Base-by-base conservation (phyloP, 1,140 invertebrate genomes). In the Holcopasites calliopsidis region DNA sequence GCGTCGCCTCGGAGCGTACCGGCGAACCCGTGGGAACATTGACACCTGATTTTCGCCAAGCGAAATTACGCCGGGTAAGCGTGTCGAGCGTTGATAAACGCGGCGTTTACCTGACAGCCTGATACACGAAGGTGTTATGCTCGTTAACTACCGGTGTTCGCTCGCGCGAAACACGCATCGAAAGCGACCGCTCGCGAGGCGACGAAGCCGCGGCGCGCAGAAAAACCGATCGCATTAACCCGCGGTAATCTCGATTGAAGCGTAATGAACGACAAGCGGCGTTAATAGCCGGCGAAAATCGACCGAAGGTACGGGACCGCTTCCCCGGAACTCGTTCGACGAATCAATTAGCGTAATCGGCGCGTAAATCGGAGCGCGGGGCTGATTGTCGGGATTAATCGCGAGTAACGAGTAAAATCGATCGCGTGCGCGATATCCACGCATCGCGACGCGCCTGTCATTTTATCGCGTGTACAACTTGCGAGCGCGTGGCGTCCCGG, bases 281-380 rank as follows among this genome's bases (percentile, higher is more conserved):
- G 21, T 8, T 60, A 50, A 50, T 18, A 35, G 35, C 26, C 70
- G 33, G 26, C 28, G 60, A 58, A 72, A 72, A 72, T 72, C 47
- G 69, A 61, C 33, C 69, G 33, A n/a, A n/a, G n/a, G n/a, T n/a
- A n/a, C n/a, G n/a, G n/a, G n/a, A n/a, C n/a, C n/a, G n/a, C n/a
- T n/a, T n/a, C n/a, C n/a, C n/a, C n/a, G n/a, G n/a, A n/a, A n/a
- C n/a, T n/a, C n/a, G n/a, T n/a, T n/a, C n/a, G 77, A 87, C 84
- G 83, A 87, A 88, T 86, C 86, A 87, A 88, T 87, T 87, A 87
- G 55, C 70, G 82, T 87, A 87, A 87, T 88, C 87, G 87, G 82
- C 72, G 79, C 31, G 79, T 87, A 87, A 88, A 87, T 87, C 75
- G 42, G 66, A 40, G 80, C 82, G 83, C 82, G 80, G 57, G 31